phyloP scores from a whole-genome alignment of 2,888 invertebrate species.

The Leptarthrus brevirostris region DNA sequence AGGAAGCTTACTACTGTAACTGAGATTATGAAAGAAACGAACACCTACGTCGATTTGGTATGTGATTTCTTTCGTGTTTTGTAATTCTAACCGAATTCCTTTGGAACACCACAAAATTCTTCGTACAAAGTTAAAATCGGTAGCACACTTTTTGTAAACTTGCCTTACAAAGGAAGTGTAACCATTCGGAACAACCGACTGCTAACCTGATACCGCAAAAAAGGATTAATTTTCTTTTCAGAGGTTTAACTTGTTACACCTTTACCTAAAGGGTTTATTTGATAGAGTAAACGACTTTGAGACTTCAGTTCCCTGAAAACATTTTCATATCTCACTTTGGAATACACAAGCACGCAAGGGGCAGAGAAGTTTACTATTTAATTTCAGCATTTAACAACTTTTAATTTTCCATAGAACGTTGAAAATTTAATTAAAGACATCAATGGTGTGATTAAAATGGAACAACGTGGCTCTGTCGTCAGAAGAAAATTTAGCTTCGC shows the following conservation, averaged over 20 bases:
- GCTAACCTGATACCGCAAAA: not conserved
- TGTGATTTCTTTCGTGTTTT: too few species aligned
- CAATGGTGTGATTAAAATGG: conserved; percentile 41
- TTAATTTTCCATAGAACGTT: conserved; percentile 32
- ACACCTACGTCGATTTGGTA: too few species aligned
- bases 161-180: too few species aligned
- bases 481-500: not conserved
- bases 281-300: not conserved
- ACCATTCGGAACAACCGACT: too few species aligned
- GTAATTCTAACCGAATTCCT: too few species aligned
- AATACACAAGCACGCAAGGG: not conserved
- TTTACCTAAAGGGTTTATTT: conserved; percentile 18
- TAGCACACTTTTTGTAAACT: too few species aligned
- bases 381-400: conserved; percentile 34
- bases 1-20: too few species aligned
- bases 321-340: conserved; percentile 2
- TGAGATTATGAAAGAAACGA: too few species aligned
- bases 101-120: too few species aligned
- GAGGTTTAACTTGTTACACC: conserved; percentile 4
- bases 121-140: too few species aligned
- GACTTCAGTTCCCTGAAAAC: not conserved
- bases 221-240: conserved; percentile 4
- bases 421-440: conserved; percentile 46
- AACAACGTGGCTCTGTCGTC: not conserved
- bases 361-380: conserved; percentile 12